Percentiles rank a stretch among this genome's conserved stretches.
Evolutionary conservation across 2,888 invertebrate species (phyloP).

Genomic region (Tetragnatha montana): DNA sequence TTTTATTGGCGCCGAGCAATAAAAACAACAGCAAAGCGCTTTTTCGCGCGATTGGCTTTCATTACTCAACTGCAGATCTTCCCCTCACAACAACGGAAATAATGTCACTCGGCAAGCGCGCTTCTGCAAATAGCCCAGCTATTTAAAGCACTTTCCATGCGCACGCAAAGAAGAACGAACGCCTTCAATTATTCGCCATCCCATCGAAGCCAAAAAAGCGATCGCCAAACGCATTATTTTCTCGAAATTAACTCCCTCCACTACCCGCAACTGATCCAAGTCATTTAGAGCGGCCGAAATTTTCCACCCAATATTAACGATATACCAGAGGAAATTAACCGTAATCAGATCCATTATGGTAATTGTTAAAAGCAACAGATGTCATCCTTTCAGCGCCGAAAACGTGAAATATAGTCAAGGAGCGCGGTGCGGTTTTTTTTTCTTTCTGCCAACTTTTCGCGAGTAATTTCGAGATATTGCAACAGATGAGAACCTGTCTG

Average conservation of each 20-base stretch:
- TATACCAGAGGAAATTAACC: slow-evolving; percentile 65
- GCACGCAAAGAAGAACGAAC: neutral
- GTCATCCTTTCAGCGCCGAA: slow-evolving; percentile 36
- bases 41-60: too few relatives aligned
- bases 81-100: too few relatives aligned
- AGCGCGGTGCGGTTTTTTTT: slow-evolving; percentile 38
- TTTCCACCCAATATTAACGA: slow-evolving; percentile 67
- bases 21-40: too few relatives aligned
- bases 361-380: slow-evolving; percentile 69
- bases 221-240: slow-evolving; percentile 54
- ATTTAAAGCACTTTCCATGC: neutral
- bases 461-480: slow-evolving; percentile 59
- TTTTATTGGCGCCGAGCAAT: too few relatives aligned
- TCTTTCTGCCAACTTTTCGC: slow-evolving; percentile 36
- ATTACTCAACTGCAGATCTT: too few relatives aligned
- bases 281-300: slow-evolving; percentile 56
- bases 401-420: slow-evolving; percentile 61
- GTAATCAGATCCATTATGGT: slow-evolving; percentile 63
- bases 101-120: too few relatives aligned
- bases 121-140: neutral
- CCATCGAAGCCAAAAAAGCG: slow-evolving; percentile 22
- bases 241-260: slow-evolving; percentile 49
- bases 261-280: slow-evolving; percentile 51
- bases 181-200: slow-evolving; percentile 35
- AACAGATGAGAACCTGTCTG: slow-evolving; percentile 60